Base-by-base conservation (phyloP, 2,888 invertebrate genomes). In the Hyalella azteca region DNA sequence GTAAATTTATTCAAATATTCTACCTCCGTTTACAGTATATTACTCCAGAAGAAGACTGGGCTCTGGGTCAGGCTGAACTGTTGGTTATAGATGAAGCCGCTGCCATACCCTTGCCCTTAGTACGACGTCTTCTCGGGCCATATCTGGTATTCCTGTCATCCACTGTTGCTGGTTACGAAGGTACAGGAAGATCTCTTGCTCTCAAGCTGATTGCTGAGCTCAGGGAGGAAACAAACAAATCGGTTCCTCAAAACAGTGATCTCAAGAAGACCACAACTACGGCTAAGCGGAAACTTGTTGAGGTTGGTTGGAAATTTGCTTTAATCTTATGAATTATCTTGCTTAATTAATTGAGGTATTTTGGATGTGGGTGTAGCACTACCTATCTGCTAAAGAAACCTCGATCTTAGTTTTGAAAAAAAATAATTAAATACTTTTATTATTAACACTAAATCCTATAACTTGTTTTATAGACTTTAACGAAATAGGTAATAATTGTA, bases 61-160 rank as follows among this genome's bases (percentile, higher is more conserved):
- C 95, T 82, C 90, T 99, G 45, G 92, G 95, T 11, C 97, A 97
- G 84, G 97, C 98, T 0, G 98, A 99, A 88, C 88, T 99, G 54
- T 91, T 99, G 45, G 92, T 99, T 0, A 97, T 99, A 80, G 99
- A 99, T 88, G 99, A 99, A 89, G 99, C 99, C 1, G 99, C 99
- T 0, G 99, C 99, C 9, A 99, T 99, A 85, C 99, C 99, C 0
- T 89, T 99, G 81, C 94, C 95, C 0, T 92, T 95, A 86, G 97
- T 99, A 0, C 94, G 95, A 85, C 92, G 93, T 1, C 93, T 98
- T 88, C 90, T 95, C 80, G 94, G 94, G 0, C 96, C 97, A 0
- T 97, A 97, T 86, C 90, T 98, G 48, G 94, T 96, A 15, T 95
- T 99, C 87, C 91, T 99, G 87, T 93, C 99, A 0, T 99, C 98